Evolutionary conservation across 37 sponge, comb jelly and placozoan genomes (phyloP).

Genomic region (Theonella swinhoei): DNA sequence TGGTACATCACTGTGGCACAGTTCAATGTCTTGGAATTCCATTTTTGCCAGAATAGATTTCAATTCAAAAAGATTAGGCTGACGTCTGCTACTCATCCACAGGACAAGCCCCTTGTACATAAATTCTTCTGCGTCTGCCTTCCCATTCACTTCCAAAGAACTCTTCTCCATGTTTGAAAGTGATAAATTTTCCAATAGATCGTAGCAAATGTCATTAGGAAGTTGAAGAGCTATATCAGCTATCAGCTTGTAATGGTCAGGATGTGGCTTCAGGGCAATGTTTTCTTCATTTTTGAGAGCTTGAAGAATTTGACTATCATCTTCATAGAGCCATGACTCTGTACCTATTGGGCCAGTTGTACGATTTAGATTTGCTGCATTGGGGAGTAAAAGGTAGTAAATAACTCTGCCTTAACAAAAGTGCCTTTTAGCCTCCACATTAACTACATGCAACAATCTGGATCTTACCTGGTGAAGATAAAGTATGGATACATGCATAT

Average conservation of each 20-base stretch:
- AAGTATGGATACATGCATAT: too few relatives aligned
- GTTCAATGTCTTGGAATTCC: background rate
- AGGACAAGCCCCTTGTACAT: background rate
- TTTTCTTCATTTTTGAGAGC: background rate
- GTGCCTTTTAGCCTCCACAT: too few relatives aligned
- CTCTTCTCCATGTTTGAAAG: background rate
- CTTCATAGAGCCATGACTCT: background rate
- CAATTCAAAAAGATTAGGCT: background rate
- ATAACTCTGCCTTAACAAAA: too few relatives aligned
- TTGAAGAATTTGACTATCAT: background rate
- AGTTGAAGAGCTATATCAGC: background rate
- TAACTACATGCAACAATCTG: too few relatives aligned
- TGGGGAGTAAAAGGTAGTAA: too few relatives aligned
- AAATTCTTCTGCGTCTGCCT: background rate
- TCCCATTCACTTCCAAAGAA: background rate
- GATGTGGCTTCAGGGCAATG: background rate
- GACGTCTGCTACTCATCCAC: background rate
- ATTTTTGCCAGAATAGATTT: too few relatives aligned
- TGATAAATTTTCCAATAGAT: background rate
- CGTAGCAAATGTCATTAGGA: background rate
- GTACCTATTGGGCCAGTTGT: too few relatives aligned
- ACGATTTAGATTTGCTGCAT: too few relatives aligned
- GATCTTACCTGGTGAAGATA: too few relatives aligned
- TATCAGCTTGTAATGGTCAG: background rate
- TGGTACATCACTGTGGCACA: background rate